Percentiles rank a stretch among this genome's conserved stretches.
phyloP scores from a whole-genome alignment of 2,113 vertebrate genomes.

The Limanda limanda region DNA sequence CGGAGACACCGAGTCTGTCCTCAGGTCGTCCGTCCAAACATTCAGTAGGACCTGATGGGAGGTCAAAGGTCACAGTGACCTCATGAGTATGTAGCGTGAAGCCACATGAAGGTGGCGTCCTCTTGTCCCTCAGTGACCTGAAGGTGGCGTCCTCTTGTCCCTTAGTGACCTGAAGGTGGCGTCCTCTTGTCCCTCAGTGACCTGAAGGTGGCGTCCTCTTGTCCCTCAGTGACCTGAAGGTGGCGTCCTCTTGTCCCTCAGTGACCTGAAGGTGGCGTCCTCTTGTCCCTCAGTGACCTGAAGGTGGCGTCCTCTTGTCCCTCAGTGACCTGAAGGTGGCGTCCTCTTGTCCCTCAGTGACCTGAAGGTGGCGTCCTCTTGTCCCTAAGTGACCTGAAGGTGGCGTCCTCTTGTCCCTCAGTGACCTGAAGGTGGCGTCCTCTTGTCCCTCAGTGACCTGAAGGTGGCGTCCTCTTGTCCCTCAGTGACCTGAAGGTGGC shows the following conservation, averaged over 20 bases:
- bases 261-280: slow-evolving; percentile 53
- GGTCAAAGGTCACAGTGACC: too few species aligned
- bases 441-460: slow-evolving; percentile 76
- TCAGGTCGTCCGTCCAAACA: too few species aligned
- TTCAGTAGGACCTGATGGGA: too few species aligned
- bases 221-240: slow-evolving; percentile 76
- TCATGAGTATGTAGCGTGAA: too few species aligned
- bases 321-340: slow-evolving; percentile 75
- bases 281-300: slow-evolving; percentile 76
- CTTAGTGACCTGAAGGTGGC: slow-evolving; percentile 75
- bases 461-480: slow-evolving; percentile 2
- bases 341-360: slow-evolving; percentile 73
- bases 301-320: slow-evolving; percentile 2
- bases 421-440: slow-evolving; percentile 53
- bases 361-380: not conserved
- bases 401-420: slow-evolving; percentile 59
- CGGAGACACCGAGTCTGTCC: too few species aligned
- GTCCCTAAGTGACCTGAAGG: slow-evolving; percentile 19
- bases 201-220: not conserved
- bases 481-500: slow-evolving; percentile 75
- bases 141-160: slow-evolving; percentile 2
- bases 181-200: slow-evolving; percentile 73
- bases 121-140: too few species aligned
- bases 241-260: slow-evolving; percentile 59
- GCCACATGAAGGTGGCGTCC: too few species aligned